Conservation (phyloP, 2,113 vertebrate species). For the Nestor notabilis region DNA sequence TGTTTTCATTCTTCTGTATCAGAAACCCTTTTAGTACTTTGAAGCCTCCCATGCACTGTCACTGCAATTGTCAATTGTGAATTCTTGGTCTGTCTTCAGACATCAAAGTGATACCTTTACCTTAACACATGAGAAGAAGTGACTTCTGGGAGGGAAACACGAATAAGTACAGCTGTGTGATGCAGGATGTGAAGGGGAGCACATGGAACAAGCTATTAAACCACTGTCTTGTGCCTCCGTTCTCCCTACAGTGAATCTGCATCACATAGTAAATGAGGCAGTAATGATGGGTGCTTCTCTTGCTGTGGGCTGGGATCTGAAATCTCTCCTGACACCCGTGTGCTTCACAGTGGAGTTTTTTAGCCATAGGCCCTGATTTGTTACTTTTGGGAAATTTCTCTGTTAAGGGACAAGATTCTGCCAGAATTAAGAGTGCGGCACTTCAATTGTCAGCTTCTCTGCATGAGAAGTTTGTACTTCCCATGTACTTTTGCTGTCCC, state of each 20-base stretch:
- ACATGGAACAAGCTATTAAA: background rate
- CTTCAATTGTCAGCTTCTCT: background rate
- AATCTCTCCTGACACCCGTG: background rate
- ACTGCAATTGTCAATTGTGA: background rate
- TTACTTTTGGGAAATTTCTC: background rate
- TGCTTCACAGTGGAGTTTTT: background rate
- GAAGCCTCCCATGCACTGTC: background rate
- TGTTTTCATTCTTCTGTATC: background rate
- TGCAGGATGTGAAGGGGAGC: background rate
- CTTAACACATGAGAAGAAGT: background rate
- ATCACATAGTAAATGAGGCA: background rate
- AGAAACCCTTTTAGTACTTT: background rate
- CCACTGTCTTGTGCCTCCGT: background rate
- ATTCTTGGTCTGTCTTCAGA: background rate
- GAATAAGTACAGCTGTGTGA: background rate
- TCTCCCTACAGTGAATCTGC: background rate
- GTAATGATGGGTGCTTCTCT: background rate
- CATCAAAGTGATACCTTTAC: background rate
- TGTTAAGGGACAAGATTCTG: background rate
- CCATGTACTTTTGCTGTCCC: background rate
- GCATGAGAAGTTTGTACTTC: background rate
- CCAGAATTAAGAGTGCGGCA: background rate
- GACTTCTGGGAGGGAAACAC: background rate
- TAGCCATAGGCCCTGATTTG: background rate
- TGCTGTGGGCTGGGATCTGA: background rate